Conservation (phyloP, 2,797 vertebrate species). For the Sebastes ruberrimus region DNA sequence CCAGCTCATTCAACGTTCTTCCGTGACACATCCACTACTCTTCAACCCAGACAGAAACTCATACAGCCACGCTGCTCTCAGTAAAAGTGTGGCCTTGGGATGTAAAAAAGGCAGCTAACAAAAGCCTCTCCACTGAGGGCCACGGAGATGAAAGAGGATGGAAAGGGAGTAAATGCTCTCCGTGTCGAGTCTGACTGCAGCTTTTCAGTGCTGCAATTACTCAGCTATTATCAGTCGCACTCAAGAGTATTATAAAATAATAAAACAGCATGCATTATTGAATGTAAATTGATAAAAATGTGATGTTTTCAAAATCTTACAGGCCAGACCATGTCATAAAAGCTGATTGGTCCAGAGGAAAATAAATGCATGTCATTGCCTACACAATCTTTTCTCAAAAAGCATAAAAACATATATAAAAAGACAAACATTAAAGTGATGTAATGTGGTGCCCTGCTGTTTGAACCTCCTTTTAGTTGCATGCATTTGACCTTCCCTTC, state of each 20-base stretch:
- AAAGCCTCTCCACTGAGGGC: slow-evolving; percentile 52
- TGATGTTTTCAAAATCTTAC: not conserved
- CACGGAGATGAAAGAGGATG: slow-evolving; percentile 39
- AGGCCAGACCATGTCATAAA: not conserved
- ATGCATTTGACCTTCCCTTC: slow-evolving; percentile 13
- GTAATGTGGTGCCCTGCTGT: not conserved
- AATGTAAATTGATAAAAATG: slow-evolving; percentile 25
- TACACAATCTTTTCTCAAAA: not conserved
- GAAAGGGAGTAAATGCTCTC: slow-evolving; percentile 49
- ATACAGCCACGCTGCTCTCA: slow-evolving; percentile 7
- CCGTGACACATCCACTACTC: slow-evolving; percentile 39
- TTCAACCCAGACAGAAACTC: slow-evolving; percentile 26
- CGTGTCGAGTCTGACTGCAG: slow-evolving; percentile 30
- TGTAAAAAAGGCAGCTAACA: slow-evolving; percentile 61
- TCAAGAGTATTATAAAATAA: slow-evolving; percentile 25
- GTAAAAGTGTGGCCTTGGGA: slow-evolving; percentile 72
- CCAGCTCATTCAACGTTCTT: slow-evolving; percentile 59
- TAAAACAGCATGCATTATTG: slow-evolving; percentile 2
- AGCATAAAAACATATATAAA: not conserved
- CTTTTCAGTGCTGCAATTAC: slow-evolving; percentile 39
- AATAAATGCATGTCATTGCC: not conserved
- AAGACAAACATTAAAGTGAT: not conserved
- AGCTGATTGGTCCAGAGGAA: not conserved
- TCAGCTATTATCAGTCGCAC: slow-evolving; percentile 32
- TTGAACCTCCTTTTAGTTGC: not conserved